phyloP scores from a whole-genome alignment of 2,888 invertebrate species.

The Brenthis ino region DNA sequence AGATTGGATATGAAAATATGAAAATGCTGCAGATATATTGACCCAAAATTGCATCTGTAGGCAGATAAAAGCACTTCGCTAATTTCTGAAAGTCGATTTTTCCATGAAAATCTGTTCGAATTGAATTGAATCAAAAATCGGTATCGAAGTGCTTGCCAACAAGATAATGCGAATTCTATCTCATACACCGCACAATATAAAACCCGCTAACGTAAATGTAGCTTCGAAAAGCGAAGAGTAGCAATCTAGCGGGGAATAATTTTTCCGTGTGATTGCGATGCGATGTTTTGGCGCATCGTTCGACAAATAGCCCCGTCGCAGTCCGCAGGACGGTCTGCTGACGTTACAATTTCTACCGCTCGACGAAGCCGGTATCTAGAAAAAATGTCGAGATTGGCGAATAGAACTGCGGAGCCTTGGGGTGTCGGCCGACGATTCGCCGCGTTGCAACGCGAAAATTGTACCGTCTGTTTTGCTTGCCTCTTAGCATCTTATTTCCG shows the following conservation, averaged over 20 bases:
- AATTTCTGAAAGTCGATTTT: slow-evolving; percentile 44
- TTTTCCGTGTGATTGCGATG: slow-evolving; percentile 77
- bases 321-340: slow-evolving; percentile 74
- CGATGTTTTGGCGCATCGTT: slow-evolving; percentile 80
- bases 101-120: slow-evolving; percentile 51
- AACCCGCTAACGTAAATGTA: slow-evolving; percentile 69
- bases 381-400: slow-evolving; percentile 77
- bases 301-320: slow-evolving; percentile 74
- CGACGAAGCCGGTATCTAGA: slow-evolving; percentile 54
- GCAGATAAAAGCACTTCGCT: slow-evolving; percentile 30
- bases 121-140: slow-evolving; percentile 68
- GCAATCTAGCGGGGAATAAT: slow-evolving; percentile 74
- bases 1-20: slow-evolving; percentile 7
- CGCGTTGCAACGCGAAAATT: slow-evolving; percentile 77
- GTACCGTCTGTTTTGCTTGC: slow-evolving; percentile 76
- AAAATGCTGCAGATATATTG: slow-evolving; percentile 14
- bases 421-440: slow-evolving; percentile 73
- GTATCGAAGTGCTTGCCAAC: slow-evolving; percentile 71
- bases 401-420: slow-evolving; percentile 66
- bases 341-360: slow-evolving; percentile 69
- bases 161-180: slow-evolving; percentile 74
- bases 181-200: slow-evolving; percentile 71
- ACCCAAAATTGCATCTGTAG: slow-evolving; percentile 17
- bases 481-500: slow-evolving; percentile 76
- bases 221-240: slow-evolving; percentile 72